Percentiles rank a stretch among this genome's conserved stretches.
Evolutionary conservation across 2,113 vertebrate species (phyloP).

Genomic region (Anseranas semipalmata): DNA sequence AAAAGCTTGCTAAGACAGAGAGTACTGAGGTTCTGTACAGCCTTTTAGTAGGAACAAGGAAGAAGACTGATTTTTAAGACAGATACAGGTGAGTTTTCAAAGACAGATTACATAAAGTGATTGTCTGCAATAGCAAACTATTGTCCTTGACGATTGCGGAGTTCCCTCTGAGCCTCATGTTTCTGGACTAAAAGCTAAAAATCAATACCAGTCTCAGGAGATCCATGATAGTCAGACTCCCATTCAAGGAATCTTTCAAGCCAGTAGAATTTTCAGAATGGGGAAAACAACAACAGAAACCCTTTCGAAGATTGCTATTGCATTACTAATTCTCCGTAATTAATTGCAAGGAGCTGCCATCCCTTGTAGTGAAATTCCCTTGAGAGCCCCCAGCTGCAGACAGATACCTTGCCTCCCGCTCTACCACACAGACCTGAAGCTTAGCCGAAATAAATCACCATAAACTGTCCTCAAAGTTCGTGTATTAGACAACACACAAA

Average conservation of each 20-base stretch:
- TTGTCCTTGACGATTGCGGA: not conserved
- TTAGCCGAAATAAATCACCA: not conserved
- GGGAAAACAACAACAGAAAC: not conserved
- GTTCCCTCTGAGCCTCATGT: not conserved
- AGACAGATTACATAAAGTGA: not conserved
- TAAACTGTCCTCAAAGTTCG: not conserved
- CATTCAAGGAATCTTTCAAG: not conserved
- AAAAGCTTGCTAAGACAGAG: not conserved
- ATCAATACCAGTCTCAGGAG: not conserved
- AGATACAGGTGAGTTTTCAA: not conserved
- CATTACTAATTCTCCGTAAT: not conserved
- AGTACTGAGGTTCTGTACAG: not conserved
- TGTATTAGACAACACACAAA: not conserved
- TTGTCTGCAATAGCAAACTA: not conserved
- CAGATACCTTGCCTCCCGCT: not conserved
- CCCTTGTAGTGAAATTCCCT: not conserved
- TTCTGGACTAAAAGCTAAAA: not conserved
- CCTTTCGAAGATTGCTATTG: not conserved
- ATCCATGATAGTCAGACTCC: not conserved
- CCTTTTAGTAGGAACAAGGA: not conserved
- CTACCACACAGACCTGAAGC: not conserved
- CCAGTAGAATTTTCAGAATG: not conserved
- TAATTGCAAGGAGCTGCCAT: not conserved
- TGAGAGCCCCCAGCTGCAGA: not conserved
- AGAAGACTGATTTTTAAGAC: not conserved